A percentile compares a stretch with the other conserved stretches of the same genome.
phyloP scores from a whole-genome alignment of 2,797 vertebrate genomes.

The Euphonia xanthogaster region DNA sequence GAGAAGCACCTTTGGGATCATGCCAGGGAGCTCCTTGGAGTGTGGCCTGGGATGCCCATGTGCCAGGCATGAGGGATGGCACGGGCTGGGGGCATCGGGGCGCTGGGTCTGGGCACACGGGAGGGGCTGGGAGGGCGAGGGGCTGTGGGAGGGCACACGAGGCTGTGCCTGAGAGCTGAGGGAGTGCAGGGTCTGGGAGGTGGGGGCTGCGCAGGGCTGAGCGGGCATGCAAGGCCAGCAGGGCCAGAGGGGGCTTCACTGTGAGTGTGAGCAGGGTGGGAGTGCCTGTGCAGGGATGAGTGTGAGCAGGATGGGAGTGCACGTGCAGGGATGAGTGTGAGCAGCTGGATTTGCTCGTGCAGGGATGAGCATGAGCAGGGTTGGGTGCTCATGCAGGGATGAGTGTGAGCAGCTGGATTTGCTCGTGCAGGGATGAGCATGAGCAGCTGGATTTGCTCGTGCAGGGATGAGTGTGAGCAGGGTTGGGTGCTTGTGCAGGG shows the following conservation, averaged over 20 bases:
- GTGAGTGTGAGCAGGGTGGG: not conserved
- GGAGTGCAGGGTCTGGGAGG: not conserved
- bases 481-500: rapidly evolving
- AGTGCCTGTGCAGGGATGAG: too few species aligned
- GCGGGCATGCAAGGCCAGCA: not conserved
- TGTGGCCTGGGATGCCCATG: rapidly evolving
- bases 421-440: too few species aligned
- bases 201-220: not conserved
- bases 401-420: not conserved
- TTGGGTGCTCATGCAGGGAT: rapidly evolving
- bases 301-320: not conserved
- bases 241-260: rapidly evolving
- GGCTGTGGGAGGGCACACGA: rapidly evolving
- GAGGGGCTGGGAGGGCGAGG: not conserved
- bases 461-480: not conserved
- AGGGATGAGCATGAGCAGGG: not conserved
- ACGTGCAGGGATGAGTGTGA: not conserved
- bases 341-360: not conserved
- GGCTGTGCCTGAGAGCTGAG: not conserved
- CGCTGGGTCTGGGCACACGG: rapidly evolving
- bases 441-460: not conserved
- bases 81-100: rapidly evolving
- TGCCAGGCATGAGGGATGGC: not conserved
- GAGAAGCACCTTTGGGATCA: rapidly evolving
- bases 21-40: not conserved